Conservation (phyloP, 2,113 vertebrate species). For the Xiphophorus couchianus region DNA sequence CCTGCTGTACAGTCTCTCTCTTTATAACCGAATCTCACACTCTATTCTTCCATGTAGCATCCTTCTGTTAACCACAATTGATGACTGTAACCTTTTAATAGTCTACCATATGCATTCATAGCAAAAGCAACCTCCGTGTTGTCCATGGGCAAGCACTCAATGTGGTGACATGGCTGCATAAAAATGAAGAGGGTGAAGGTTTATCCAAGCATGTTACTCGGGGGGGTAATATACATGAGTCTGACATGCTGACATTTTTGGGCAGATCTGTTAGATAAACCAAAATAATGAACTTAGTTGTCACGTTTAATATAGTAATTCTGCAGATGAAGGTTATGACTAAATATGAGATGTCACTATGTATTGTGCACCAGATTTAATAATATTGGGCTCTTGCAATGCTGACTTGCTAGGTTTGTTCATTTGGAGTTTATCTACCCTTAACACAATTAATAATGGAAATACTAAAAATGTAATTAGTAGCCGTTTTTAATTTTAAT, state of each 20-base stretch:
- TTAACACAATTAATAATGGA: neutral
- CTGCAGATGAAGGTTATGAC: conserved; percentile 37
- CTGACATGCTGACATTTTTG: conserved; percentile 50
- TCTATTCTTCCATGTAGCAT: conserved; percentile 74
- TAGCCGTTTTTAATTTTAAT: neutral
- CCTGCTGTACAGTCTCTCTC: conserved; percentile 69
- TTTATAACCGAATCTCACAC: conserved; percentile 77
- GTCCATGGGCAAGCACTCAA: conserved; percentile 47
- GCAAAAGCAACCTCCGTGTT: conserved; percentile 69
- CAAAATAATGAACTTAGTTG: conserved; percentile 55
- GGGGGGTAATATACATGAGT: conserved; percentile 68
- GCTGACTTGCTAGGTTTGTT: neutral
- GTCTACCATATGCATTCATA: conserved; percentile 77
- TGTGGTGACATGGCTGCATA: conserved; percentile 26
- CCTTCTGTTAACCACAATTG: conserved; percentile 84
- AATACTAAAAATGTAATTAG: neutral
- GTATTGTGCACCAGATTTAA: conserved; percentile 11
- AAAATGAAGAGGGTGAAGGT: conserved; percentile 53
- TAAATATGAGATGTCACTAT: neutral
- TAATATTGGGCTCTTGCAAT: neutral
- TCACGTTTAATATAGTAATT: conserved; percentile 30
- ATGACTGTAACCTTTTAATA: conserved; percentile 87
- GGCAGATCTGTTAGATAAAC: conserved; percentile 62
- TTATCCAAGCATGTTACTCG: conserved; percentile 65
- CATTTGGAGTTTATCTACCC: neutral